Evolutionary conservation across 2,888 invertebrate species (phyloP).

Genomic region (Camptogramma bilineatum): DNA sequence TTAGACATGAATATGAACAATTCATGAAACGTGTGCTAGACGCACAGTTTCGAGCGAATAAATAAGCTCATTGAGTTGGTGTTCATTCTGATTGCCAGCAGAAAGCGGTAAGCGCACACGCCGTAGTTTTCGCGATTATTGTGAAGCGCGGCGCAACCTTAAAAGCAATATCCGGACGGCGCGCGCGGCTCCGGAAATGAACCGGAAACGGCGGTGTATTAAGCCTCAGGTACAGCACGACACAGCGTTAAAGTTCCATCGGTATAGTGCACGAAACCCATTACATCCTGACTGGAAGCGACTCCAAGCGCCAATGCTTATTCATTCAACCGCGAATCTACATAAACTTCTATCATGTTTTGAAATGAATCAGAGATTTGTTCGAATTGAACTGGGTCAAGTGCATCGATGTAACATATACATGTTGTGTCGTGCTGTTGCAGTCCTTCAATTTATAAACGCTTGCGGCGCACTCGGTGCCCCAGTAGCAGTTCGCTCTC

Average conservation of each 20-base stretch:
- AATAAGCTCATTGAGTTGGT: conserved; percentile 19
- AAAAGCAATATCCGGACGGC: conserved; percentile 86
- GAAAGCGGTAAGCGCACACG: conserved; percentile 46
- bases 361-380: background rate
- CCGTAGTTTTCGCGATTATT: conserved; percentile 54
- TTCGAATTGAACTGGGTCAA: background rate
- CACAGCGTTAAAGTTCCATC: background rate
- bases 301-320: background rate
- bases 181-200: conserved; percentile 85
- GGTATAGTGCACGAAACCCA: background rate
- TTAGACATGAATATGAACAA: too few relatives aligned
- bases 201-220: conserved; percentile 86
- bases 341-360: background rate
- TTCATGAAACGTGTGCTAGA: background rate
- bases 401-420: background rate
- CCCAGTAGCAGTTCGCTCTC: conserved; percentile 58
- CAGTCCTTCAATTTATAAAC: conserved; percentile 85
- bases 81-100: conserved; percentile 17
- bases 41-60: background rate
- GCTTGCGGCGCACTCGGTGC: conserved; percentile 72
- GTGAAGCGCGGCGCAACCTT: conserved; percentile 80
- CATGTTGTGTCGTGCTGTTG: background rate
- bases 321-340: background rate
- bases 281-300: background rate
- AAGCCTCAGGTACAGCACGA: conserved; percentile 79